A percentile compares a stretch with the other conserved stretches of the same genome.
Conservation (phyloP, 2,888 invertebrate species). For the Trachelus troglodyta region DNA sequence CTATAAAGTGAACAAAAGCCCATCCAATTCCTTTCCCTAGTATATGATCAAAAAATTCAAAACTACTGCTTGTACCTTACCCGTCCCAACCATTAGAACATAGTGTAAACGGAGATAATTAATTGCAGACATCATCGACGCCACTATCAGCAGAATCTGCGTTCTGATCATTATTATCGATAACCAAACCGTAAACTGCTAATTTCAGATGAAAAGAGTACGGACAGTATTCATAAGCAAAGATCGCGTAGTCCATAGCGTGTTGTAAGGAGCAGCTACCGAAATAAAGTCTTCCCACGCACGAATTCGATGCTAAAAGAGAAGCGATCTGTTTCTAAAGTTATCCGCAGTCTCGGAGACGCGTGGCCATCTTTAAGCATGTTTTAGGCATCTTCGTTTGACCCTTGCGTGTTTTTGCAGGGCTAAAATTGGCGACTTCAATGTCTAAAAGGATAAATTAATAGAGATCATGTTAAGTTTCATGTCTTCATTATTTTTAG, state of each 20-base stretch:
- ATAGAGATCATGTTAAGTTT: not conserved
- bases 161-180: not conserved
- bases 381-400: not conserved
- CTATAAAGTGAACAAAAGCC: not conserved
- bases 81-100: not conserved
- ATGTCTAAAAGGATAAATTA: not conserved
- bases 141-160: not conserved
- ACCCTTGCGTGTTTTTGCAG: not conserved
- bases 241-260: not conserved
- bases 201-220: not conserved
- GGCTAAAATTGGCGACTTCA: not conserved
- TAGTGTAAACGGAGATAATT: not conserved
- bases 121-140: not conserved
- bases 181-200: not conserved
- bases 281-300: constrained; percentile 66
- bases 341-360: constrained; percentile 45
- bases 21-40: not conserved
- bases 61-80: not conserved
- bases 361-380: constrained; percentile 21
- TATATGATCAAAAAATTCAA: not conserved
- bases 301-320: constrained; percentile 60
- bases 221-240: not conserved
- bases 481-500: constrained; percentile 61
- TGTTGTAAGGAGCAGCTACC: constrained; percentile 22
- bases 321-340: constrained; percentile 63